These are phyloP conservation scores for Baronia brevicornis DNA, from an alignment of 2,888 invertebrate genomes.

Conservation along the genomic window DNA sequence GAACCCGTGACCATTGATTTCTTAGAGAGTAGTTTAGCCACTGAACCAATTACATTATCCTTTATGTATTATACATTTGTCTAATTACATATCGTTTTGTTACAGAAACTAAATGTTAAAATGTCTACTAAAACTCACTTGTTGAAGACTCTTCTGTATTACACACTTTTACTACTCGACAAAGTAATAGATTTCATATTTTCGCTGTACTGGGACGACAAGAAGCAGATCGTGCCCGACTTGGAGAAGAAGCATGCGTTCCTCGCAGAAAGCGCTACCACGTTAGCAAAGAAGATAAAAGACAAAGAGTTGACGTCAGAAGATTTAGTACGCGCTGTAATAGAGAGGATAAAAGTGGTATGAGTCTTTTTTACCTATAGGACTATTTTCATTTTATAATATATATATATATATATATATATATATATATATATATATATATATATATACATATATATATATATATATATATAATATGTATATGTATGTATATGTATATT, in stretches of 20 bases:
- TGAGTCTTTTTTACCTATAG: conserved; percentile 3
- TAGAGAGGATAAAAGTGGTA: conserved; percentile 84
- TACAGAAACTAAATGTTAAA: conserved; percentile 1
- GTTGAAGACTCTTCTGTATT: conserved; percentile 32
- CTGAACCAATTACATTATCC: too few relatives aligned
- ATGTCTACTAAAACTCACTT: conserved; percentile 11
- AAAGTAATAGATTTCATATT: conserved; percentile 53
- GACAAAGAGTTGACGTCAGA: conserved; percentile 78
- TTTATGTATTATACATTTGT: too few relatives aligned
- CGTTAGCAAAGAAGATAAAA: conserved; percentile 80
- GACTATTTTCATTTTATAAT: neutral
- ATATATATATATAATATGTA: too few relatives aligned
- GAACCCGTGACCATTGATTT: too few relatives aligned
- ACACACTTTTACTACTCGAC: conserved; percentile 43
- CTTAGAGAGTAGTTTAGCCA: too few relatives aligned
- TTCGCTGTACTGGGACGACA: conserved; percentile 56
- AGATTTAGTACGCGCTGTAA: conserved; percentile 82
- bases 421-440: too few relatives aligned
- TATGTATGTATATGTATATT: too few relatives aligned
- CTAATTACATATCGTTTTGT: too few relatives aligned
- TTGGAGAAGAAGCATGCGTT: conserved; percentile 47
- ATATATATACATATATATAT: too few relatives aligned
- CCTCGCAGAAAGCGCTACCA: conserved; percentile 77
- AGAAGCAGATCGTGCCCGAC: conserved; percentile 43
- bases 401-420: too few relatives aligned